Evolutionary conservation across 2,888 invertebrate genomes (phyloP).

Genomic region (Celastrina argiolus): DNA sequence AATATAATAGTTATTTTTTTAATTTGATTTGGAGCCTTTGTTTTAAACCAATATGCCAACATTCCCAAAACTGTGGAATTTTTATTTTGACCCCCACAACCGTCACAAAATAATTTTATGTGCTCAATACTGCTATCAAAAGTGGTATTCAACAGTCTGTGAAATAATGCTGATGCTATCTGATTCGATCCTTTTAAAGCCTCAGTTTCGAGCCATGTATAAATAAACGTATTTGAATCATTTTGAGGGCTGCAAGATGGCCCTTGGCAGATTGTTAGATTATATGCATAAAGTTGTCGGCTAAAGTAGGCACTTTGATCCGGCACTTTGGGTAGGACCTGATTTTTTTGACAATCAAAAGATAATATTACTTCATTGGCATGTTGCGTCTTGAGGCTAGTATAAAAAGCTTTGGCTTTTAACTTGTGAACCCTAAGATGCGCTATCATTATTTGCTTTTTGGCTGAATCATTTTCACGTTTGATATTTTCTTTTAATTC

Average conservation of each 20-base stretch:
- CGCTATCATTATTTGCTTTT: conserved; percentile 29
- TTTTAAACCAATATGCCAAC: conserved; percentile 21
- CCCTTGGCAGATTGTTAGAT: conserved; percentile 35
- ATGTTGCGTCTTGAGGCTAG: conserved; percentile 33
- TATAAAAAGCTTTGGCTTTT: conserved; percentile 37
- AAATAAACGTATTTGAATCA: no score
- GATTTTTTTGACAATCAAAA: conserved; percentile 37
- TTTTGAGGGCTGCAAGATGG: no score
- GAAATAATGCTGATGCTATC: no score
- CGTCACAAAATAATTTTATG: conserved; percentile 24
- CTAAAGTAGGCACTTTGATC: conserved; percentile 37
- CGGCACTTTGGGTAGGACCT: conserved; percentile 34
- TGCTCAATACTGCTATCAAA: conserved; percentile 20
- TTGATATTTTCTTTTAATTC: conserved; percentile 35
- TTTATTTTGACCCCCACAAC: conserved; percentile 34
- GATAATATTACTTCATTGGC: conserved; percentile 30
- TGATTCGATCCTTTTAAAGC: conserved; percentile 35
- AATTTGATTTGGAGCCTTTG: conserved; percentile 23
- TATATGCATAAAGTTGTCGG: conserved; percentile 36
- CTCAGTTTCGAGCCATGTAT: conserved; percentile 27
- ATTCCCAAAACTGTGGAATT: conserved; percentile 39
- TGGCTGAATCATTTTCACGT: conserved; percentile 19
- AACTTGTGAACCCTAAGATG: conserved; percentile 33
- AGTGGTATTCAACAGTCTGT: conserved; percentile 23
- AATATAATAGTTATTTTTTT: no score